Base-by-base conservation (phyloP, 2,797 vertebrate genomes). In the Schizopygopsis pylzovi region DNA sequence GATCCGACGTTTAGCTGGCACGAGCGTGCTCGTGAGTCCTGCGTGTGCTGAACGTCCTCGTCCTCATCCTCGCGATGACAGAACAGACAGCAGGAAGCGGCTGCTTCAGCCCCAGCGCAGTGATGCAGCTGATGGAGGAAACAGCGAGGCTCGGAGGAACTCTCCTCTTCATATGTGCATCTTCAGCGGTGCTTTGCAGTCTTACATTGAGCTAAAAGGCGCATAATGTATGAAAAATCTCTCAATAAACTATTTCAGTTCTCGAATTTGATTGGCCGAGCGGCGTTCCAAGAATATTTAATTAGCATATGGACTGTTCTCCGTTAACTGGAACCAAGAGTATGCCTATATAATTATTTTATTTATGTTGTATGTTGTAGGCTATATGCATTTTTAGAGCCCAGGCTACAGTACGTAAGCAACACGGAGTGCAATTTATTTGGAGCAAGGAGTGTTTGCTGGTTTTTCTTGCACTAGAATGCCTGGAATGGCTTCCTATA, bases 61-160 rank as follows among this genome's bases (percentile, higher is more conserved):
- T 63, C 80, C 61, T 83, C 72, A 33, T 73, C 93, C 92, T 91
- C 90, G 95, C 92, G 93, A 93, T 37, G 86, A 91, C 88, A 10
- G 77, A 10, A 39, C 37, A 39, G 37, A 39, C 37, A 39, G 37
- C 37, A 39, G 37, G 93, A 91, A 79, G 90, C 79, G 65, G n/a
- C 59, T 22, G 82, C 79, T 77, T 52, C 82, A 47, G 83, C 79
- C 68, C 67, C 16, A 45, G 20, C 8, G 47, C 28, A 56, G 7
- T 43, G 37, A 82, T 56, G 80, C 68, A 72, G n/a, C 68, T 61
- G 68, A 49, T 11, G 70, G 13, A 81, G 79, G 63, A 68, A 49
- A 80, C 61, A 37, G 47, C 28, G 45, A 68, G 37, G 79, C 39
- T 59, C 25, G 4, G 41, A 81, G 43, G 76, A 65, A 79, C 16